These are phyloP conservation scores for Bubo scandiacus DNA, from an alignment of 2,113 vertebrate genomes.

Conservation along the genomic window DNA sequence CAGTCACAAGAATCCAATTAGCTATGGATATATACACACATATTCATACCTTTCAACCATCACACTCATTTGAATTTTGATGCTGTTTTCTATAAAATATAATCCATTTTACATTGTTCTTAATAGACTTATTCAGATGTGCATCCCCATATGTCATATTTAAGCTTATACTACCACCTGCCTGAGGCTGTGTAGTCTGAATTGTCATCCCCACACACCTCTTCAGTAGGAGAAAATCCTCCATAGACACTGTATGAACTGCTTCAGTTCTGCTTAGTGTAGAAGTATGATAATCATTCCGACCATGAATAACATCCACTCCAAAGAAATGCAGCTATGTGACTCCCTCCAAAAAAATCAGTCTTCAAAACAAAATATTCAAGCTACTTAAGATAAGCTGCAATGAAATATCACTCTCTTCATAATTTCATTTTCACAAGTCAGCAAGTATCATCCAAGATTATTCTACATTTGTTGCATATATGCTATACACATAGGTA, in stretches of 20 bases:
- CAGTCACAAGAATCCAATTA: constrained; percentile 43
- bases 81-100: constrained; percentile 20
- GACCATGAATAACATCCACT: not conserved
- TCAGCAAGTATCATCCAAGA: not conserved
- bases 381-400: not conserved
- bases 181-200: constrained; percentile 40
- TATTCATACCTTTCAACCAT: constrained; percentile 41
- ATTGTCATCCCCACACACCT: not conserved
- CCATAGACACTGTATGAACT: not conserved
- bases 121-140: constrained; percentile 31
- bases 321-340: not conserved
- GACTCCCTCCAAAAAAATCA: not conserved
- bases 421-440: not conserved
- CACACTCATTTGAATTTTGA: constrained; percentile 3
- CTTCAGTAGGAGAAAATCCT: constrained; percentile 9
- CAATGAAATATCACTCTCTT: not conserved
- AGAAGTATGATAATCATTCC: not conserved
- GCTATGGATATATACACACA: constrained; percentile 22
- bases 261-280: not conserved
- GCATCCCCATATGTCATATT: not conserved
- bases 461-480: not conserved
- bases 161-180: constrained; percentile 48
- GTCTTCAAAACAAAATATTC: not conserved
- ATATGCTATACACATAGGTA: not conserved
- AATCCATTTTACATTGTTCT: constrained; percentile 16